Evolutionary conservation across 2,797 vertebrate species (phyloP).

Genomic region (Chrysolophus pictus): DNA sequence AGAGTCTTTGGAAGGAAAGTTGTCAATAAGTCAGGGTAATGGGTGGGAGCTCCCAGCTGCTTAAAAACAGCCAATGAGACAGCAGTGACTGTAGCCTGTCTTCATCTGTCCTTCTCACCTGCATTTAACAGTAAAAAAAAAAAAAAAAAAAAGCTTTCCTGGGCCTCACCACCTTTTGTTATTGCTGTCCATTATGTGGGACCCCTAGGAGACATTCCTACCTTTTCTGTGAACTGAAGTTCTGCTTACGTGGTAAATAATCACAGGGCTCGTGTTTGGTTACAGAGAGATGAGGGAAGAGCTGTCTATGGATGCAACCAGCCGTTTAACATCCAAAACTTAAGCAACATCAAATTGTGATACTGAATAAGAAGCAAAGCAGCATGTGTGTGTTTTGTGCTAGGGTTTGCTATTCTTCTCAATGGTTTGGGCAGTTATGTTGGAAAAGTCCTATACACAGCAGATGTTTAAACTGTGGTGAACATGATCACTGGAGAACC

Average conservation of each 20-base stretch:
- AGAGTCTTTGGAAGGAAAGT: neutral
- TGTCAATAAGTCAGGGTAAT: neutral
- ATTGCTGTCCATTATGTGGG: neutral
- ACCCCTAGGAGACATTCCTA: neutral
- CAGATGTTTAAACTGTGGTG: neutral
- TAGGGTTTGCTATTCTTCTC: neutral
- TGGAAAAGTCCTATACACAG: neutral
- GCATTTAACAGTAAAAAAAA: neutral
- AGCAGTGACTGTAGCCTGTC: neutral
- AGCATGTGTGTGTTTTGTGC: neutral
- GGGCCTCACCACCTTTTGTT: neutral
- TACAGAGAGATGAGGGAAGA: neutral
- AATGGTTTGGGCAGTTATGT: neutral
- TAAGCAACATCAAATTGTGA: neutral
- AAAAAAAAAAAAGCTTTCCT: neutral
- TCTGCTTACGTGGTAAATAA: neutral
- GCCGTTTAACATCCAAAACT: neutral
- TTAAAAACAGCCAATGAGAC: neutral
- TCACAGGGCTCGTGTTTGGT: neutral
- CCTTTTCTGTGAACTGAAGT: neutral
- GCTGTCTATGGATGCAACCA: neutral
- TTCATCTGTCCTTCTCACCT: neutral
- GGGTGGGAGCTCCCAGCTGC: neutral
- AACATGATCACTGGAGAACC: neutral
- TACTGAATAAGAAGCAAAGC: neutral